Conservation (phyloP, 2,888 invertebrate genomes). For the Eurois occulta region DNA sequence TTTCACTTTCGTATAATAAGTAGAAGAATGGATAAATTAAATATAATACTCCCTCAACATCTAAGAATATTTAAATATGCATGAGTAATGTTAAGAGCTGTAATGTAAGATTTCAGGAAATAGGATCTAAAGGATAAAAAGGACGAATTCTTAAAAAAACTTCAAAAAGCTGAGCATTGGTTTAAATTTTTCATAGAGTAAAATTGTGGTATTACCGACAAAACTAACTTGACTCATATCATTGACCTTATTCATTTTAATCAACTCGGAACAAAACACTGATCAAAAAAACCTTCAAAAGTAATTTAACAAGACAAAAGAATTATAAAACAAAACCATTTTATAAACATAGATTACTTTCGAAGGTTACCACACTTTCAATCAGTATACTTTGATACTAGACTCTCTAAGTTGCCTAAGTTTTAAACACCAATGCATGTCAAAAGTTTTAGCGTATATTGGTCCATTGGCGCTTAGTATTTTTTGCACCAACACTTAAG, state of each 20-base stretch:
- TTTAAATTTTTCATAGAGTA: neutral
- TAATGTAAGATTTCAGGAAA: neutral
- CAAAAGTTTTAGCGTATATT: slow-evolving; percentile 37
- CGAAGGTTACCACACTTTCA: slow-evolving; percentile 21
- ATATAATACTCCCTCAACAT: neutral
- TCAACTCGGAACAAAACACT: neutral
- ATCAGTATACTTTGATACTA: slow-evolving; percentile 1
- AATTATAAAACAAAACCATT: neutral
- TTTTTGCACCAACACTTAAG: slow-evolving; percentile 51
- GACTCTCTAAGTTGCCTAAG: slow-evolving; percentile 41
- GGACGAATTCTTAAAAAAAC: neutral
- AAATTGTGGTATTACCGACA: neutral
- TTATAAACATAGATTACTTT: neutral
- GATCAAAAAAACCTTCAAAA: neutral
- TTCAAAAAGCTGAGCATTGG: neutral
- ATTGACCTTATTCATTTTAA: neutral
- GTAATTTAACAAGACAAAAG: neutral
- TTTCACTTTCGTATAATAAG: slow-evolving; percentile 10
- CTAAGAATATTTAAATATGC: neutral
- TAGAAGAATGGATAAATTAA: neutral
- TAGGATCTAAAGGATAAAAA: neutral
- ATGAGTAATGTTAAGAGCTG: neutral
- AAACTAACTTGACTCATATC: neutral
- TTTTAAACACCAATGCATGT: slow-evolving; percentile 38
- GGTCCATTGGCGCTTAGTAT: slow-evolving; percentile 21